These are phyloP conservation scores for Indri indri DNA, from an alignment of 2,113 vertebrate genomes.

Conservation along the genomic window DNA sequence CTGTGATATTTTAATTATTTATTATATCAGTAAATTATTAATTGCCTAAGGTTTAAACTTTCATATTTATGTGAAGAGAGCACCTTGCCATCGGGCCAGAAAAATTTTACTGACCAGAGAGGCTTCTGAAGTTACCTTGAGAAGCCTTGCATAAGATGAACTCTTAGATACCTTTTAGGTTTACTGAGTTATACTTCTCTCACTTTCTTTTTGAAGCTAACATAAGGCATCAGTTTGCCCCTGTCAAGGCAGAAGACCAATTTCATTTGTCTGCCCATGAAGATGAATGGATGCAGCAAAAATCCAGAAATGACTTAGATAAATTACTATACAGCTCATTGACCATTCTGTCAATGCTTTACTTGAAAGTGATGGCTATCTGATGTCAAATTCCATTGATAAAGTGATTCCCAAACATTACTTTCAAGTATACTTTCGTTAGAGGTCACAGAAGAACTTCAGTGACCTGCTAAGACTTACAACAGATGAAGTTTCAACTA, in stretches of 20 bases:
- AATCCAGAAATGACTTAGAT: constrained; percentile 7
- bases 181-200: not conserved
- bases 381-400: constrained; percentile 50
- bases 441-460: constrained; percentile 45
- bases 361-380: constrained; percentile 33
- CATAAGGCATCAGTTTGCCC: constrained; percentile 27
- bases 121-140: not conserved
- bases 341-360: constrained; percentile 29
- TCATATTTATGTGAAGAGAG: not conserved
- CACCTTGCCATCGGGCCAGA: not conserved
- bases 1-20: not conserved
- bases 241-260: not conserved
- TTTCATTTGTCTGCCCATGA: constrained; percentile 44
- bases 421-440: not conserved
- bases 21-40: not conserved
- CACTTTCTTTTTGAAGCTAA: constrained; percentile 14
- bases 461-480: constrained; percentile 2
- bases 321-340: constrained; percentile 45
- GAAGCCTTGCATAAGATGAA: not conserved
- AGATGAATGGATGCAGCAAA: constrained; percentile 47
- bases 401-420: constrained; percentile 27
- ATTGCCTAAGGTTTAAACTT: not conserved
- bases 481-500: not conserved
- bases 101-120: not conserved
- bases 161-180: not conserved